phyloP scores from a whole-genome alignment of 2,797 vertebrate species.

The Fringilla coelebs region DNA sequence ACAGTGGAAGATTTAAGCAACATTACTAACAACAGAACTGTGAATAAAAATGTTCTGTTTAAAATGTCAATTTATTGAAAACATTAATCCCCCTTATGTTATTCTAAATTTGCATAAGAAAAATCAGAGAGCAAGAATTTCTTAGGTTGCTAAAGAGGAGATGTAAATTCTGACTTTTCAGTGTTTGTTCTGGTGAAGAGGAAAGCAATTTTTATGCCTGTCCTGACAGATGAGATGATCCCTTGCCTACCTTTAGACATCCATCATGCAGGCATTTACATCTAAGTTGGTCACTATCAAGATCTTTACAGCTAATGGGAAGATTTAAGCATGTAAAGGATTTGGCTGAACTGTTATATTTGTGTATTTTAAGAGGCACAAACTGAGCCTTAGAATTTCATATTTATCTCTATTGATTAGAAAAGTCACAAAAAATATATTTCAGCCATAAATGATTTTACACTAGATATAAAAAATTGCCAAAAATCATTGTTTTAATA shows the following conservation, averaged over 20 bases:
- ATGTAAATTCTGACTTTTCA: not conserved
- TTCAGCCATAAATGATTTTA: not conserved
- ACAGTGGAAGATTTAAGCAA: not conserved
- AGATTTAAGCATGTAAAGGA: not conserved
- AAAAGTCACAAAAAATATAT: not conserved
- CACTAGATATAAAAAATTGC: not conserved
- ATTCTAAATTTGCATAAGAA: not conserved
- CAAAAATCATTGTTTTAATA: not conserved
- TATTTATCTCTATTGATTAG: not conserved
- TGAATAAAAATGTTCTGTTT: not conserved
- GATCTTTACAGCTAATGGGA: not conserved
- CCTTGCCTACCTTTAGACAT: not conserved
- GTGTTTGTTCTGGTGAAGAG: not conserved
- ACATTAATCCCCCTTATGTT: not conserved
- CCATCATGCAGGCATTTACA: not conserved
- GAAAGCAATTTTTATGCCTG: not conserved
- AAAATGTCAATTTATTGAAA: not conserved
- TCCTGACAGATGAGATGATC: not conserved
- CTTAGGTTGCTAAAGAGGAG: not conserved
- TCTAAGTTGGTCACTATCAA: not conserved
- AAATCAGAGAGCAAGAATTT: not conserved
- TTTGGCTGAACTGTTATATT: not conserved
- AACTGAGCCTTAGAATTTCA: not conserved
- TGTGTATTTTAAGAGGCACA: not conserved
- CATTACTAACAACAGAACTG: not conserved